phyloP scores from a whole-genome alignment of 1,140 invertebrate genomes.

The Drosophila sulfurigaster region DNA sequence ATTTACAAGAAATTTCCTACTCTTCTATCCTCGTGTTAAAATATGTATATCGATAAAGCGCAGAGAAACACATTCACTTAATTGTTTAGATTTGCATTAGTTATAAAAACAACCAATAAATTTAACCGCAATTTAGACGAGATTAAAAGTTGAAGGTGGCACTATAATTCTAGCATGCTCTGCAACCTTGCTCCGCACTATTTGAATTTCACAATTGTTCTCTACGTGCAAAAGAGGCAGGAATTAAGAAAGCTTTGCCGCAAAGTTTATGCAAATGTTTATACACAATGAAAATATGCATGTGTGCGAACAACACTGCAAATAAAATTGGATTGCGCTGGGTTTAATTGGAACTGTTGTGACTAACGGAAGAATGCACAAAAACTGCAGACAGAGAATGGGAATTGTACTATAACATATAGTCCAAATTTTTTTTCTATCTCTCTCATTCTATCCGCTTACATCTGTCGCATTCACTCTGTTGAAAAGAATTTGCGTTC shows the following conservation, averaged over 20 bases:
- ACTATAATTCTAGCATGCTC: no score
- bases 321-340: constrained; percentile 27
- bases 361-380: neutral
- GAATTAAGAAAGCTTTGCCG: constrained; percentile 4
- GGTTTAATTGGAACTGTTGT: constrained; percentile 42
- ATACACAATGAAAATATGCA: neutral
- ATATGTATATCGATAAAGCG: no score
- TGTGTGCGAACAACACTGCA: constrained; percentile 5
- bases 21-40: no score
- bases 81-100: no score
- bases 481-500: constrained; percentile 23
- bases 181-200: no score
- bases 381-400: neutral
- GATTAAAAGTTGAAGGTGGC: no score
- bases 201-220: neutral
- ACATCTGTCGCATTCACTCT: neutral
- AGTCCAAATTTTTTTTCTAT: neutral
- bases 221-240: neutral
- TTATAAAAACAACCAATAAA: no score
- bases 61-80: no score
- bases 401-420: neutral
- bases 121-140: no score
- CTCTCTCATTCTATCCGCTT: neutral
- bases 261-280: constrained; percentile 2
- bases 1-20: no score